Evolutionary conservation across 2,797 vertebrate species (phyloP), one percentile per base, ranked within the genome.

Genomic region (Cheirogaleus major): DNA sequence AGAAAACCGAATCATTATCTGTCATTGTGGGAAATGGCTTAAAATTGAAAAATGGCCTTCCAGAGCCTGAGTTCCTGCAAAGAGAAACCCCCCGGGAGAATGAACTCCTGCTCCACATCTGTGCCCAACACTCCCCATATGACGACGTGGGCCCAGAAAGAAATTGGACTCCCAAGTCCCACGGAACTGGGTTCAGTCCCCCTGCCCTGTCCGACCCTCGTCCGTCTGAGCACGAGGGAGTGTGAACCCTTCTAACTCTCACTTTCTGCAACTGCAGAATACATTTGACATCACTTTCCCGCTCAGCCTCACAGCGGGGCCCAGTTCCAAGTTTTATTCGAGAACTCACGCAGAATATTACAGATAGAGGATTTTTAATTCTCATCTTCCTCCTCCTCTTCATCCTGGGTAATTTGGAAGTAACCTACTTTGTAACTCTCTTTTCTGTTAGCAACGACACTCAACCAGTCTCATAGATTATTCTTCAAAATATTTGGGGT

Each of bases 41-140:
- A 45, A 48, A 45, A 57, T 10, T 22, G 7, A 43, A 43, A 80
- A 57, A 3, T 18, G 11, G 25, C 32, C 35, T 27, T 59, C 73
- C 23, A 50, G 78, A n/a, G 30, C 35, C 38, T 1, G 0, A 43
- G 30, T 30, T 41, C 25, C 50, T 41, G 30, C 20, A 13, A 25
- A 90, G 32, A 79, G 43, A 23, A 79, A 25, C 7, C 25, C 43
- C 67, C 11, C 22, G 2, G 3, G 13, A 48, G 32, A 30, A 50
- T 2, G 8, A 41, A 11, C 59, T 14, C 23, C 2, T 35, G 6
- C 25, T 65, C 30, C 18, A 11, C 4, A 4, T 41, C 69, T 23
- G 18, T 13, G 27, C 22, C 48, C 20, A 22, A 38, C 35, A 8
- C 12, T 5, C 10, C 30, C 18, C 12, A 3, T 22, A 2, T 0